phyloP scores from a whole-genome alignment of 2,797 vertebrate species.

The Typhlichthys subterraneus region DNA sequence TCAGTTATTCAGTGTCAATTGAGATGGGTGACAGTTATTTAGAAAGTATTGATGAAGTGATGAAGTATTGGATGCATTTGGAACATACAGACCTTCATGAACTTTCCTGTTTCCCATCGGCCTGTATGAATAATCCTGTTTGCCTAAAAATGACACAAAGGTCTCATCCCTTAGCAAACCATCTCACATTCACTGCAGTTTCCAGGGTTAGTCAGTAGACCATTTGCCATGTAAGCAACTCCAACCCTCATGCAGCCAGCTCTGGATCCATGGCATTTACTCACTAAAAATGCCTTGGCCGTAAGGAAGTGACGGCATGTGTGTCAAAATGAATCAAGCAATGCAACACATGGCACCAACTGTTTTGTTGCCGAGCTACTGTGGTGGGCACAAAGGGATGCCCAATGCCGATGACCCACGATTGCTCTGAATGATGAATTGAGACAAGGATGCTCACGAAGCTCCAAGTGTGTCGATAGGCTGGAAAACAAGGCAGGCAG shows the following conservation, averaged over 20 bases:
- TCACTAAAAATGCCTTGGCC: slow-evolving; percentile 43
- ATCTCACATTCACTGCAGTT: not conserved
- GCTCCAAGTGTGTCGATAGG: not conserved
- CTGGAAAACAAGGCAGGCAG: not conserved
- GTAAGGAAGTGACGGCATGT: not conserved
- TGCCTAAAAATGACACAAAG: not conserved
- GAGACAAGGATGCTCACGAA: slow-evolving; percentile 27
- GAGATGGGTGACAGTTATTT: not conserved
- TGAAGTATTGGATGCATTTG: not conserved
- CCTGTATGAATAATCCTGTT: not conserved
- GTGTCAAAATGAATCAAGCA: slow-evolving; percentile 59
- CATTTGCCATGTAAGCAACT: slow-evolving; percentile 2
- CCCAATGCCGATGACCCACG: slow-evolving; percentile 29
- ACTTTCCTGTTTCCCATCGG: not conserved
- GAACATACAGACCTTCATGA: not conserved
- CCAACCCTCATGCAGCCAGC: not conserved
- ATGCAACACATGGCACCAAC: slow-evolving; percentile 39
- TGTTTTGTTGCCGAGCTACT: slow-evolving; percentile 34
- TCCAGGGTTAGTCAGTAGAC: slow-evolving; percentile 13
- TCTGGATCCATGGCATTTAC: slow-evolving; percentile 39
- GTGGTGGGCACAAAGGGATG: slow-evolving; percentile 42
- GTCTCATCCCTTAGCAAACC: slow-evolving; percentile 1
- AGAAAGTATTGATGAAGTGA: no score
- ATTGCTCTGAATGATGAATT: slow-evolving; percentile 35
- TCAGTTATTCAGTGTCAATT: no score